Conservation (phyloP, 2,113 vertebrate species). For the Cyanoderma ruficeps region DNA sequence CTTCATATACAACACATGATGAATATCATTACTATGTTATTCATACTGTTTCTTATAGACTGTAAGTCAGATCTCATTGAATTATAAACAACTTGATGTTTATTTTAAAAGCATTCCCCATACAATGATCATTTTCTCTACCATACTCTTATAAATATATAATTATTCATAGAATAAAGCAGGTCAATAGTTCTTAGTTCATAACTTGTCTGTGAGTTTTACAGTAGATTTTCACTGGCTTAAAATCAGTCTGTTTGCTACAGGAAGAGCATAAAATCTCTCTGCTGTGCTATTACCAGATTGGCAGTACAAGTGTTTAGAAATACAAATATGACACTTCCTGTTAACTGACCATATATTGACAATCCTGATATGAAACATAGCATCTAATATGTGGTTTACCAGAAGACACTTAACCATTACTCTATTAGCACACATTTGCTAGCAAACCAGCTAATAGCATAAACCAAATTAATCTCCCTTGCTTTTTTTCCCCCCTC, state of each 20-base stretch:
- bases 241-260: background rate
- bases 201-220: background rate
- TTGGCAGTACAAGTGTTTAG: background rate
- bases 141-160: background rate
- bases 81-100: background rate
- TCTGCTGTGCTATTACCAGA: background rate
- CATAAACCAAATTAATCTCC: background rate
- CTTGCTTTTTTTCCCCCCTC: accelerated
- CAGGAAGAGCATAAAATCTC: background rate
- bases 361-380: background rate
- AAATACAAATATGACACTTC: background rate
- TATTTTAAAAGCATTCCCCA: background rate
- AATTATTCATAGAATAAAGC: background rate
- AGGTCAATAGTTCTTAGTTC: background rate
- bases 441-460: background rate
- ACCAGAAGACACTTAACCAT: background rate
- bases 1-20: background rate
- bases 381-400: background rate
- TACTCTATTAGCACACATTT: background rate
- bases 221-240: background rate
- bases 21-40: background rate
- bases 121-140: background rate
- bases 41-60: background rate
- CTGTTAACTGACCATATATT: background rate
- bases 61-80: background rate